Conservation (phyloP, 1,140 invertebrate species). For the Drosophila bocki region DNA sequence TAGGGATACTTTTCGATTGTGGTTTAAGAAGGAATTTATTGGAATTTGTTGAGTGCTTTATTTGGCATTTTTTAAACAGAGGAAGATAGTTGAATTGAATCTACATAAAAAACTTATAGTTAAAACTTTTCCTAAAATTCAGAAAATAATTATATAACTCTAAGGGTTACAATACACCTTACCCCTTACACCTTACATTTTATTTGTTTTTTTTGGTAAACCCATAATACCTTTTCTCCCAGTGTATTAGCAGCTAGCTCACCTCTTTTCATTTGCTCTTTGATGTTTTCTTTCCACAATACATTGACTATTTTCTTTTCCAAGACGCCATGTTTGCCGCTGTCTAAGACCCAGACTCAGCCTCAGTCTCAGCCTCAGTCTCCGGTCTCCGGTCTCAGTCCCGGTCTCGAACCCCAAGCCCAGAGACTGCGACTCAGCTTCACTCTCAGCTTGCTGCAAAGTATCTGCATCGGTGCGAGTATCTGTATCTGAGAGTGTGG, state of each 20-base stretch:
- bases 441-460: constrained; percentile 28
- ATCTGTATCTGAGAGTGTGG: constrained; percentile 73
- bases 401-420: constrained; percentile 7
- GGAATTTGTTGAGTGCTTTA: too few species aligned
- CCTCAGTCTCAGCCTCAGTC: constrained; percentile 16
- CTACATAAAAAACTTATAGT: too few species aligned
- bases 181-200: not conserved
- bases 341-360: constrained; percentile 27
- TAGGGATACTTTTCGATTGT: not conserved
- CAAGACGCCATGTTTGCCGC: constrained; percentile 59
- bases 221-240: not conserved
- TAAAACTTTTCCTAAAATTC: too few species aligned
- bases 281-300: constrained; percentile 70
- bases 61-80: not conserved
- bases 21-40: not conserved
- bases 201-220: not conserved
- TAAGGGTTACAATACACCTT: too few species aligned
- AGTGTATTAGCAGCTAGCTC: constrained; percentile 52
- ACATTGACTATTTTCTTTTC: constrained; percentile 82
- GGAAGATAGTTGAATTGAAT: too few species aligned
- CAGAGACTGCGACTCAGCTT: constrained; percentile 17
- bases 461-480: constrained; percentile 62
- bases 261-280: constrained; percentile 55
- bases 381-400: constrained; percentile 14
- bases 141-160: too few species aligned